Base-by-base conservation (phyloP, 2,888 invertebrate species). In the Andrena marginata region DNA sequence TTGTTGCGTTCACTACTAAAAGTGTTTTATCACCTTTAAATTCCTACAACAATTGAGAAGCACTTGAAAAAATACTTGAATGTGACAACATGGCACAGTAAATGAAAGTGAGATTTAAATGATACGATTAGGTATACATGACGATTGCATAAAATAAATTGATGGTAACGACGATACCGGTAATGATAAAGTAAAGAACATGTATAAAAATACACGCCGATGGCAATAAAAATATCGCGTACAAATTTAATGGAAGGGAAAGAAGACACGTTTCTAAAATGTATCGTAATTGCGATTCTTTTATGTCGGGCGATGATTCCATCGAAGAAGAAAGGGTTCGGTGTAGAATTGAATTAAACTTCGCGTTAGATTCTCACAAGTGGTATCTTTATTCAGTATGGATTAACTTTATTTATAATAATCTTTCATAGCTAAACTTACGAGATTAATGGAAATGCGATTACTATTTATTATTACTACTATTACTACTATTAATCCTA, bases 141-240 rank as follows among this genome's bases (percentile, higher is more conserved):
- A 77, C 16, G 48, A 49, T 48, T 2, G 42, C 64, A 42, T 70
- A 67, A 54, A 33, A 49, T 62, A 64, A 69, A 35, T 13, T 48
- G 51, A 68, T 51, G 23, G 60, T 23, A 59, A 71, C 65, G n/a
- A 60, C 54, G 2, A 76, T 78, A 26, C 42, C 63, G 68, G 31
- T 82, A 54, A 42, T 33, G 75, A 64, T 81, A 63, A 42, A 26
- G 54, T 63, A 35, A 67, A 48, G 69, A 81, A 78, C 49, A 67
- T 70, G 26, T 64, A 70, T 59, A 75, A 70, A 54, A 56, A 80
- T 67, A 85, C 80, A 60, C 77, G 80, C 78, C 77, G 48, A 74
- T 81, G 87, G 87, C 87, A 87, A 87, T 87, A 87, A 87, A 81
- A 78, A 54, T 69, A 83, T 56, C 33, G 71, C 64, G 83, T 84